These are phyloP conservation scores for Nebria salina DNA, from an alignment of 2,888 invertebrate species.

Conservation along the genomic window DNA sequence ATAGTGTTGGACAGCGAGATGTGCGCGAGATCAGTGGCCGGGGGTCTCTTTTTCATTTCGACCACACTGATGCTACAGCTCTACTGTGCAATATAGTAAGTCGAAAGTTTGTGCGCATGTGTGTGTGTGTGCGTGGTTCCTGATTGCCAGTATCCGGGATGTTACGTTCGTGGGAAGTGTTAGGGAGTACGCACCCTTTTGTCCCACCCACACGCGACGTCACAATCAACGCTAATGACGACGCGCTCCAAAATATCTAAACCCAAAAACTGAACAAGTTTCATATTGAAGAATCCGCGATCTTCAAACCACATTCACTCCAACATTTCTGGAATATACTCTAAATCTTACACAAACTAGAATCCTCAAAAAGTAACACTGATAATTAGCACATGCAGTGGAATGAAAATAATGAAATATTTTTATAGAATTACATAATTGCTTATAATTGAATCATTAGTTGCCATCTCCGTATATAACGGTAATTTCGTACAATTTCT, in stretches of 20 bases:
- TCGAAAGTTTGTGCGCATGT: neutral
- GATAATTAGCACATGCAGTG: too few species aligned
- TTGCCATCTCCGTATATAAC: neutral
- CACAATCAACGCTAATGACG: constrained; percentile 33
- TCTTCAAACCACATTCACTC: neutral
- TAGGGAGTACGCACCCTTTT: constrained; percentile 22
- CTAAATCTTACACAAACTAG: too few species aligned
- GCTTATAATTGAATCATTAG: too few species aligned
- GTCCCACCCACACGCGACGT: constrained; percentile 13
- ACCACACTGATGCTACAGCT: neutral
- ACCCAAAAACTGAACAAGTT: neutral
- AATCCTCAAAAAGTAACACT: too few species aligned
- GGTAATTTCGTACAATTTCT: neutral
- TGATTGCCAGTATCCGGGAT: constrained; percentile 43
- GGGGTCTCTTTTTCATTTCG: neutral
- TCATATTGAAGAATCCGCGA: neutral
- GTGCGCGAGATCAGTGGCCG: constrained; percentile 29
- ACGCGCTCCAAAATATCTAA: neutral
- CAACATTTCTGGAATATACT: neutral
- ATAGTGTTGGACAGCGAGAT: constrained; percentile 3
- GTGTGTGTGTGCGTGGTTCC: constrained; percentile 26
- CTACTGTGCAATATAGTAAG: constrained; percentile 4
- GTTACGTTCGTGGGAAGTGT: constrained; percentile 41
- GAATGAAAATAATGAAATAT: too few species aligned
- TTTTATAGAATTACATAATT: too few species aligned